Conservation (phyloP, 2,888 invertebrate genomes). For the Lepidocyrtoides sp. region DNA sequence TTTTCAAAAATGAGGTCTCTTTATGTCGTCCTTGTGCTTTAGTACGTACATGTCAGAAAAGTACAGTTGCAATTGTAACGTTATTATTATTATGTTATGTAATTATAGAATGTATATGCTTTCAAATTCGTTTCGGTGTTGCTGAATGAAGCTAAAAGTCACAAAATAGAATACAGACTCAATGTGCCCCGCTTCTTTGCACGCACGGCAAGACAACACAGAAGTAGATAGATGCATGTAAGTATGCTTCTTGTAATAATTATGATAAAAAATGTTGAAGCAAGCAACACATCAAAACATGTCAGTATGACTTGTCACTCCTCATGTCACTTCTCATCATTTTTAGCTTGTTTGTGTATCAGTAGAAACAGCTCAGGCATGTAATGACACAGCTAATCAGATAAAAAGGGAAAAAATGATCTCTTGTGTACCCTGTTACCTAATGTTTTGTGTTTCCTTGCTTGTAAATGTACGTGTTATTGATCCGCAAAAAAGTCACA, state of each 20-base stretch:
- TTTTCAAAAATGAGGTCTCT: conserved; percentile 67
- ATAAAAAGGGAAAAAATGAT: conserved; percentile 43
- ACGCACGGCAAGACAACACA: no score
- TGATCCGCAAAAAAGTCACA: conserved; percentile 46
- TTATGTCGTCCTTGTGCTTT: conserved; percentile 45
- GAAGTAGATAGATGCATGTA: background rate
- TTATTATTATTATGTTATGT: no score
- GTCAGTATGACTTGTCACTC: conserved; percentile 76
- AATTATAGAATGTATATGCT: no score
- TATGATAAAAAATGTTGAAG: background rate
- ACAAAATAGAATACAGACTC: background rate
- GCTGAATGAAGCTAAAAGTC: no score
- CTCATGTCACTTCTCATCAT: conserved; percentile 76
- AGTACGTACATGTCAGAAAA: background rate
- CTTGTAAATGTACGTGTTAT: conserved; percentile 52
- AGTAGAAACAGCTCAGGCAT: conserved; percentile 16
- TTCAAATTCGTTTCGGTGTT: no score
- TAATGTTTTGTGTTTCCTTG: conserved; percentile 32
- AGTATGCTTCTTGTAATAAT: background rate
- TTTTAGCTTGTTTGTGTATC: conserved; percentile 54
- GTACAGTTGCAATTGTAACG: no score
- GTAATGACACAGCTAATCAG: conserved; percentile 74
- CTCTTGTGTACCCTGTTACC: background rate
- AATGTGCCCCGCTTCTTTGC: no score
- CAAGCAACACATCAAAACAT: conserved; percentile 63